Evolutionary conservation across 2,113 vertebrate species (phyloP).

Genomic region (Apus apus): DNA sequence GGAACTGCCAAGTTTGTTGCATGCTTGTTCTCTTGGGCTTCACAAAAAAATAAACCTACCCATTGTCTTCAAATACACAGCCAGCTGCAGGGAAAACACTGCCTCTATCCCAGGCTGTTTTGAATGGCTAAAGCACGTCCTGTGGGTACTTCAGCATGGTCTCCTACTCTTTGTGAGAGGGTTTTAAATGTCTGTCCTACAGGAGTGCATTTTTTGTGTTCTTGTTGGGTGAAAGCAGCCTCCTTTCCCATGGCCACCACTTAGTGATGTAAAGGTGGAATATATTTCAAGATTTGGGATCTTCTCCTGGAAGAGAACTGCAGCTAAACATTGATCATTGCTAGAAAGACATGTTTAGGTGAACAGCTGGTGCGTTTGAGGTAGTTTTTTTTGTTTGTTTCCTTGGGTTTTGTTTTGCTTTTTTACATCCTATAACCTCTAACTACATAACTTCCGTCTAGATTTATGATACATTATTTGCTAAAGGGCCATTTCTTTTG

Average conservation of each 20-base stretch:
- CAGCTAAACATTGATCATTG: background rate
- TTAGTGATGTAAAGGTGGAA: background rate
- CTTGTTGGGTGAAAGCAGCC: background rate
- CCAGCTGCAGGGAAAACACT: background rate
- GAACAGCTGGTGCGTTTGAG: background rate
- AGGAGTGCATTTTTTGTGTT: rapidly evolving
- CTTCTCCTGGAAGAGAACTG: background rate
- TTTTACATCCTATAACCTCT: background rate
- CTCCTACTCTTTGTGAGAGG: rapidly evolving
- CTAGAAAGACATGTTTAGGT: background rate
- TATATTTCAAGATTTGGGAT: background rate
- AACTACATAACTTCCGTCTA: background rate
- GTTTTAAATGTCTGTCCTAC: background rate
- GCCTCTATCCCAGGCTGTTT: background rate
- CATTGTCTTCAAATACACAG: background rate
- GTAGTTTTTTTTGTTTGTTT: background rate
- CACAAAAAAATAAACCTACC: background rate
- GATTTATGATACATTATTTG: background rate
- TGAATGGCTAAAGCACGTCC: background rate
- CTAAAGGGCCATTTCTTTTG: background rate
- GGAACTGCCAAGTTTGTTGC: background rate
- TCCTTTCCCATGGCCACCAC: background rate
- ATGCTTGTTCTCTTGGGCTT: background rate
- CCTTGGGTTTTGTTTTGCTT: background rate
- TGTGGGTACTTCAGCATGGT: rapidly evolving